Conservation (phyloP, 2,113 vertebrate genomes). For the Ailurus styani region DNA sequence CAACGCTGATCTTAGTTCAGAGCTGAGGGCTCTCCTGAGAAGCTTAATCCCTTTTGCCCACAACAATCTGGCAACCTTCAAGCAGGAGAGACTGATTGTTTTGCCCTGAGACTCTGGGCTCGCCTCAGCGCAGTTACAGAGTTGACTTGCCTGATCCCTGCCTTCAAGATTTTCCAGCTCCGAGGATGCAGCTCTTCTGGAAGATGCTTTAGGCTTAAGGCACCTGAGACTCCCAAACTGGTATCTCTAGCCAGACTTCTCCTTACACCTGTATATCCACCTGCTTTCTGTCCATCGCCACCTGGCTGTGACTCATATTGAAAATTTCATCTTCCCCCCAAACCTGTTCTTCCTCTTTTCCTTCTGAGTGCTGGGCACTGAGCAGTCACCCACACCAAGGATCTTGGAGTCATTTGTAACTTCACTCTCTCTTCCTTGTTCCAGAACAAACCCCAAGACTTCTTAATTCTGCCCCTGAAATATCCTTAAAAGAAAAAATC, state of each 20-base stretch:
- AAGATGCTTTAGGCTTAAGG: not conserved
- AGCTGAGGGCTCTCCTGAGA: not conserved
- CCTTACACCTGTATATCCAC: not conserved
- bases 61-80: not conserved
- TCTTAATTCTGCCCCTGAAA: not conserved
- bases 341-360: slow-evolving; percentile 59
- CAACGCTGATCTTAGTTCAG: not conserved
- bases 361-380: not conserved
- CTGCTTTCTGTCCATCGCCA: not conserved
- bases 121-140: not conserved
- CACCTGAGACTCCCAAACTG: not conserved
- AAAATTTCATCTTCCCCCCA: slow-evolving; percentile 29
- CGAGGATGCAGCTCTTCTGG: not conserved
- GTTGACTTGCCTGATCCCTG: not conserved
- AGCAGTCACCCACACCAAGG: not conserved
- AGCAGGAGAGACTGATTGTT: not conserved
- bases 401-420: slow-evolving; percentile 4
- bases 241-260: slow-evolving; percentile 11
- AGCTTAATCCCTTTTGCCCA: not conserved
- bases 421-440: not conserved
- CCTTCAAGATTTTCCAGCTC: not conserved
- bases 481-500: not conserved
- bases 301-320: slow-evolving; percentile 35
- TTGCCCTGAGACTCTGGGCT: not conserved
- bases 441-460: not conserved